Evolutionary conservation across 2,113 vertebrate genomes (phyloP).

Genomic region (Trichechus manatus): DNA sequence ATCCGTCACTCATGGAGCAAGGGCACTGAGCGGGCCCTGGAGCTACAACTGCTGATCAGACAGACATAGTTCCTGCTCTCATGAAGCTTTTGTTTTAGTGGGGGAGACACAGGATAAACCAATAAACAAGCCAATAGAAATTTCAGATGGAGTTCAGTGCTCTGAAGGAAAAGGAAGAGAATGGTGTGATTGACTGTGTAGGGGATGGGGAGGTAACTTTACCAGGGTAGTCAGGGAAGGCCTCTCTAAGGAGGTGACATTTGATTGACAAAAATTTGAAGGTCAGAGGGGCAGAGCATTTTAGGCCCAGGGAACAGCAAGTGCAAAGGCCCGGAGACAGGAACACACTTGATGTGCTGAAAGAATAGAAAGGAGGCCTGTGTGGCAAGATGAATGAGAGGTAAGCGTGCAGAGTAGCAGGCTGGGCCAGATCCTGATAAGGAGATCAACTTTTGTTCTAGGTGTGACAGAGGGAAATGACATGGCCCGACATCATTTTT

Average conservation of each 20-base stretch:
- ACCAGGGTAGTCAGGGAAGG: background rate
- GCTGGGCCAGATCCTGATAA: background rate
- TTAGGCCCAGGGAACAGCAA: background rate
- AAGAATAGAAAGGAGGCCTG: background rate
- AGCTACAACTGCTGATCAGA: background rate
- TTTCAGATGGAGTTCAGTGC: background rate
- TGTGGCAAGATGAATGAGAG: background rate
- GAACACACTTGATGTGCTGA: background rate
- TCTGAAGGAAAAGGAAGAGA: background rate
- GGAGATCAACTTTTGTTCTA: background rate
- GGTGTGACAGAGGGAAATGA: background rate
- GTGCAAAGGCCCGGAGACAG: background rate
- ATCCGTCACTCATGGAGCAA: fast-evolving
- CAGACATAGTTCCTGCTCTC: background rate
- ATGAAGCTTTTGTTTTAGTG: background rate
- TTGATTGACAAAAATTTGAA: background rate
- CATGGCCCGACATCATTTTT: background rate
- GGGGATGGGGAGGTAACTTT: background rate
- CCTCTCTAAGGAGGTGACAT: background rate
- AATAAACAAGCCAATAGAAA: background rate
- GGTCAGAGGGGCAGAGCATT: background rate
- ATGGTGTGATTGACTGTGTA: background rate
- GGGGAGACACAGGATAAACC: background rate
- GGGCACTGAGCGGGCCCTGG: background rate
- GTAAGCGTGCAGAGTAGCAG: fast-evolving